Evolutionary conservation across 2,113 vertebrate species (phyloP), one percentile per base, ranked within the genome.

Genomic region (Scomber japonicus): DNA sequence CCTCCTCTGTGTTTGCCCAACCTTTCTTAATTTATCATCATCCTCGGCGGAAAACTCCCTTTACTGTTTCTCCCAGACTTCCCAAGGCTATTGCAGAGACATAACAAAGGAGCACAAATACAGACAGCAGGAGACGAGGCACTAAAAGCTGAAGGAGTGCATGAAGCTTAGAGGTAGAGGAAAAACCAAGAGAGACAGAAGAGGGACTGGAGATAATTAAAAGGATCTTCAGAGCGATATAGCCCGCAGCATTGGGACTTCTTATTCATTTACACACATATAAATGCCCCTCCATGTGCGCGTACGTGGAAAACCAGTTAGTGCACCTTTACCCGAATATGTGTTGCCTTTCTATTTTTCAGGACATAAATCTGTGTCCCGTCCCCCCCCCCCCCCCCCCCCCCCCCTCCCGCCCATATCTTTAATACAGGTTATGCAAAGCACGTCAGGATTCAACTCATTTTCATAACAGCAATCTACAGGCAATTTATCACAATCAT

Each of bases 191-290:
- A 82, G 74, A 84, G 54, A 53, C 56, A 14, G 70, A 75, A 75
- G 79, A 78, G 78, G 51, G 65, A 83, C 56, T 71, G 30, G 53
- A 91, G 84, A 91, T 91, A 88, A 90, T 93, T 92, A 89, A 90
- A 88, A 90, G 45, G 75, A 91, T 88, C 30, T 85, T 83, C 65
- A 71, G 54, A 84, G 72, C 63, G 62, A 82, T 87, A 80, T 75
- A 76, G 80, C 88, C 35, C 57, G 65, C 24, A 88, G 87, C 81
- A 30, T 13, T 68, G 54, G 66, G 56, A 61, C 65, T 74, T 66
- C 27, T 61, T 51, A 74, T 78, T 86, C 57, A 87, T 90, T 80
- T 75, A 78, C 65, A 77, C 71, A 77, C 71, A 72, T 83, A 65
- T 82, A 72, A 80, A 86, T 69, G 65, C 49, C 46, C 4, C 44